Conservation (phyloP, 2,113 vertebrate species). For the Nipponia nippon region DNA sequence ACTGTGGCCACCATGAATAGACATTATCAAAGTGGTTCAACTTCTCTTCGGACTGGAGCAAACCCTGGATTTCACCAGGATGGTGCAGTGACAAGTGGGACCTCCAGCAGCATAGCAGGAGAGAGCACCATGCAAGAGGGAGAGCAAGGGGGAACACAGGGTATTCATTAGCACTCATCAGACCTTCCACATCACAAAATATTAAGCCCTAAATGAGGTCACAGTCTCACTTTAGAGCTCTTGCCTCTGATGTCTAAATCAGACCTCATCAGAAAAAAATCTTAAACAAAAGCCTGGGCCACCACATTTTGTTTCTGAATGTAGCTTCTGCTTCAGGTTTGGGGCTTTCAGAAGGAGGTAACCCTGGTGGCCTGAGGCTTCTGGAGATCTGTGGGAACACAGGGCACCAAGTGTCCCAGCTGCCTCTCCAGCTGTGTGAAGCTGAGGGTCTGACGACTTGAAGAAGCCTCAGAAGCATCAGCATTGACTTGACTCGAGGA, state of each 20-base stretch:
- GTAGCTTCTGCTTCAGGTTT: not conserved
- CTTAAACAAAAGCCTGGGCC: not conserved
- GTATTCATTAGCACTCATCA: not conserved
- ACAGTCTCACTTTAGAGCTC: not conserved
- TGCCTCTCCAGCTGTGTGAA: not conserved
- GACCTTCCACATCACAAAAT: not conserved
- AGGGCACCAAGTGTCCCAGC: not conserved
- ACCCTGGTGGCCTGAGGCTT: not conserved
- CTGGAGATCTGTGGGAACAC: not conserved
- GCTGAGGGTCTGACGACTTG: not conserved
- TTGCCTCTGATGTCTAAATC: not conserved
- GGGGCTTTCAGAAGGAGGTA: not conserved
- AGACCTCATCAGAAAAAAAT: not conserved
- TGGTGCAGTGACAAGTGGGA: not conserved
- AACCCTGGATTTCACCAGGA: not conserved
- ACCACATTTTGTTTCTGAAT: not conserved
- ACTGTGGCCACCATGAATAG: not conserved
- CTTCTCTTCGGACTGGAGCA: not conserved
- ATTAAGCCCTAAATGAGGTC: not conserved
- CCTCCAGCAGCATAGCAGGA: not conserved
- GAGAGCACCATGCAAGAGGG: fast-evolving
- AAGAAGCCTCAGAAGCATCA: not conserved
- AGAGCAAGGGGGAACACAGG: fast-evolving
- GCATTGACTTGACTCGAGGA: not conserved
- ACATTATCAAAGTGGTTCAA: not conserved